Conservation (phyloP, 92 coral and sea anemone species). For the Siderastrea siderea region DNA sequence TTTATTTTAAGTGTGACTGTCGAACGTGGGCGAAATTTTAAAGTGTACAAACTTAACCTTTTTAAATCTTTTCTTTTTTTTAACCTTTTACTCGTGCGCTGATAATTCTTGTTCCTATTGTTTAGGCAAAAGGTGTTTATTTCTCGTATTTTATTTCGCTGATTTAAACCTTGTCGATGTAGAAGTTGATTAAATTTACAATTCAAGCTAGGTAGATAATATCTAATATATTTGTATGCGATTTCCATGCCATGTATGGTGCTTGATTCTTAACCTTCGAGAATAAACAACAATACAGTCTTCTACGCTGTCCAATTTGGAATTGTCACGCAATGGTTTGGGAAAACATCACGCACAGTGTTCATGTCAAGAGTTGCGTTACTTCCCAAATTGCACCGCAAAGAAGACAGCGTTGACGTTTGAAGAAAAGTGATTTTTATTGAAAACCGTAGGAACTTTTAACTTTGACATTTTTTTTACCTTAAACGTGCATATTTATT, state of each 20-base stretch:
- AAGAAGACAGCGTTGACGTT: background rate
- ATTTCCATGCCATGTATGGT: slow-evolving; percentile 27
- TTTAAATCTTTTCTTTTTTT: background rate
- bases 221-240: slow-evolving; percentile 21
- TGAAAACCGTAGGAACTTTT: background rate
- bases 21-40: background rate
- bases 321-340: background rate
- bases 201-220: slow-evolving; percentile 15
- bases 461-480: background rate
- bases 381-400: background rate
- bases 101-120: no score
- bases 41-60: background rate
- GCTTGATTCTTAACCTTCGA: background rate
- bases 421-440: slow-evolving; percentile 13
- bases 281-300: background rate
- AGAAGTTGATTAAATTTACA: slow-evolving; percentile 2
- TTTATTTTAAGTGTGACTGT: slow-evolving; percentile 11
- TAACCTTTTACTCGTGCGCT: background rate
- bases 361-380: background rate
- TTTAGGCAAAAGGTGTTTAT: background rate
- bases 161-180: background rate
- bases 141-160: background rate
- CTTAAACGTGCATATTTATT: slow-evolving; percentile 45
- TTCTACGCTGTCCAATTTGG: background rate
- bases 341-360: background rate